Percentiles rank a stretch among this genome's conserved stretches.
Evolutionary conservation across 1,140 invertebrate genomes (phyloP).

Genomic region (Drepana arcuata): DNA sequence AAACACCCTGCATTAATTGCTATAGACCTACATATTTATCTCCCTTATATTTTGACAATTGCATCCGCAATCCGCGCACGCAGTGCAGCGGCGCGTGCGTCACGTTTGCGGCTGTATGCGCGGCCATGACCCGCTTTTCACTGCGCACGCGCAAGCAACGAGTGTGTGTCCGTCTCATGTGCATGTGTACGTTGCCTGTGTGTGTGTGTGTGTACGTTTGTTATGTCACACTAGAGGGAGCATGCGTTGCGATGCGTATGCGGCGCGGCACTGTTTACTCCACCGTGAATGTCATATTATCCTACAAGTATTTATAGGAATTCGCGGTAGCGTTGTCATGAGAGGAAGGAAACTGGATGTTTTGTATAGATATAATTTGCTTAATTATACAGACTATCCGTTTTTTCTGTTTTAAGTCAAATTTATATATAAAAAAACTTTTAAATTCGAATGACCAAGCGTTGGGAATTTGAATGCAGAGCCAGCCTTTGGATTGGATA

Average conservation of each 20-base stretch:
- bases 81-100: constrained; percentile 8
- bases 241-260: constrained; percentile 14
- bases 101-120: constrained; percentile 14
- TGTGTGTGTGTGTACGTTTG: constrained; percentile 11
- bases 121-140: constrained; percentile 47
- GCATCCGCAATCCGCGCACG: constrained; percentile 34
- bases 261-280: too few relatives aligned
- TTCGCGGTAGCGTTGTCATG: too few relatives aligned
- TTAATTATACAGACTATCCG: too few relatives aligned
- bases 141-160: constrained; percentile 17
- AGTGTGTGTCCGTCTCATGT: constrained; percentile 2
- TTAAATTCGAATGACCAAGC: too few relatives aligned
- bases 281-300: too few relatives aligned
- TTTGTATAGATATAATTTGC: too few relatives aligned
- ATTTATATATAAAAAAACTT: too few relatives aligned
- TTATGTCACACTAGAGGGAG: constrained; percentile 38
- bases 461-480: too few relatives aligned
- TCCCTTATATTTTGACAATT: background rate
- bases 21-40: background rate
- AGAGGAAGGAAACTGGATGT: too few relatives aligned
- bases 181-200: background rate
- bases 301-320: too few relatives aligned
- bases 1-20: background rate
- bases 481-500: too few relatives aligned
- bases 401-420: too few relatives aligned